These are phyloP conservation scores for Anser brachyrhynchus DNA, from an alignment of 2,113 vertebrate species.

Conservation along the genomic window DNA sequence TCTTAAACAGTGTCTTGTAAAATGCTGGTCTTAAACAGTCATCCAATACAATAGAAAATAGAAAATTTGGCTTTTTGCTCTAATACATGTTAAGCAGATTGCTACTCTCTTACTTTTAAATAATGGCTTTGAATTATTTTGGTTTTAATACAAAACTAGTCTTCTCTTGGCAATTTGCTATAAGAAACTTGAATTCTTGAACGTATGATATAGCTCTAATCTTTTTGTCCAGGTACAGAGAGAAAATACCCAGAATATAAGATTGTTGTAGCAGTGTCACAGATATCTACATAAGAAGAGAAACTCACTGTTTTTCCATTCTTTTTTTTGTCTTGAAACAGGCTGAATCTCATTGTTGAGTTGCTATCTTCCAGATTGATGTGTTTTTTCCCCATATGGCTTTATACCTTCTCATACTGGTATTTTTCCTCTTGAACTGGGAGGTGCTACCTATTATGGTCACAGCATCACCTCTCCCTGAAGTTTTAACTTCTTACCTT, in stretches of 20 bases:
- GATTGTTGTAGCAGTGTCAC: background rate
- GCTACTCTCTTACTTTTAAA: background rate
- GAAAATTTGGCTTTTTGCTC: background rate
- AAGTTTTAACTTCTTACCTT: background rate
- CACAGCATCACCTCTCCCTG: background rate
- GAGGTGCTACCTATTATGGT: background rate
- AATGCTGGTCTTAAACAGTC: background rate
- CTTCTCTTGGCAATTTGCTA: background rate
- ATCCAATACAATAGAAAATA: background rate
- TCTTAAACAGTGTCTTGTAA: background rate
- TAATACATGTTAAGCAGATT: background rate
- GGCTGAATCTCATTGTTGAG: background rate
- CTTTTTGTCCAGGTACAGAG: background rate
- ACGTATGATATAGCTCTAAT: background rate
- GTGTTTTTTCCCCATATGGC: rapidly evolving
- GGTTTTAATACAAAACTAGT: background rate
- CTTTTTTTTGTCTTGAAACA: background rate
- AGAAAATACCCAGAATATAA: background rate
- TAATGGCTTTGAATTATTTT: background rate
- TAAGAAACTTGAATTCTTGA: background rate
- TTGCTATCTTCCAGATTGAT: background rate
- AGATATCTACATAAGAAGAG: rapidly evolving
- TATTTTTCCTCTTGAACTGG: background rate
- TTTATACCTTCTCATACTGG: background rate
- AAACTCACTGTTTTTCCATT: background rate